These are phyloP conservation scores for Siphlonurus alternatus DNA, from an alignment of 2,888 invertebrate genomes.

Conservation along the genomic window DNA sequence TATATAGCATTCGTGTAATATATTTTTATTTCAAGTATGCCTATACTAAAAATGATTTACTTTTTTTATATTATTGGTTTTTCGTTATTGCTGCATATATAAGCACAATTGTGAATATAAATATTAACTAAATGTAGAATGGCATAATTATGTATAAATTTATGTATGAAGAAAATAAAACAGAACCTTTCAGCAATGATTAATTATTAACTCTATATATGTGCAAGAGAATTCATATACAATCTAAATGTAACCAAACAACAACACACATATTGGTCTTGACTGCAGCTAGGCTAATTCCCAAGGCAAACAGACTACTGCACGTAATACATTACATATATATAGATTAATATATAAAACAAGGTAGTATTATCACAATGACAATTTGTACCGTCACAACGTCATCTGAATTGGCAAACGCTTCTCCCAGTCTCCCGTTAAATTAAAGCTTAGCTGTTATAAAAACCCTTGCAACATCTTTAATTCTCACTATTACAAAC, in stretches of 20 bases:
- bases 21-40: too few species aligned
- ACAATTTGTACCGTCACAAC: conserved; percentile 15
- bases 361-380: conserved; percentile 15
- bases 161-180: not conserved
- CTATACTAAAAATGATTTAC: too few species aligned
- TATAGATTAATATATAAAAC: conserved; percentile 14
- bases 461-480: conserved; percentile 10
- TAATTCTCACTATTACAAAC: conserved; percentile 6
- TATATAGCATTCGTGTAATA: too few species aligned
- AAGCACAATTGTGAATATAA: too few species aligned
- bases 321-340: conserved; percentile 13
- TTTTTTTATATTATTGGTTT: too few species aligned
- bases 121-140: too few species aligned
- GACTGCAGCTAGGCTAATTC: conserved; percentile 5
- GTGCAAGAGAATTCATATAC: not conserved
- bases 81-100: too few species aligned
- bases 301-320: conserved; percentile 12
- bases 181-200: not conserved
- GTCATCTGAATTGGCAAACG: conserved; percentile 15
- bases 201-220: not conserved
- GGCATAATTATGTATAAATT: too few species aligned
- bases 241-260: conserved; percentile 1
- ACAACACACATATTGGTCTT: conserved; percentile 12
- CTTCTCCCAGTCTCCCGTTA: conserved; percentile 12
- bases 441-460: conserved; percentile 12